Conservation (phyloP, 1,140 invertebrate genomes). For the Parasteatoda tepidariorum region DNA sequence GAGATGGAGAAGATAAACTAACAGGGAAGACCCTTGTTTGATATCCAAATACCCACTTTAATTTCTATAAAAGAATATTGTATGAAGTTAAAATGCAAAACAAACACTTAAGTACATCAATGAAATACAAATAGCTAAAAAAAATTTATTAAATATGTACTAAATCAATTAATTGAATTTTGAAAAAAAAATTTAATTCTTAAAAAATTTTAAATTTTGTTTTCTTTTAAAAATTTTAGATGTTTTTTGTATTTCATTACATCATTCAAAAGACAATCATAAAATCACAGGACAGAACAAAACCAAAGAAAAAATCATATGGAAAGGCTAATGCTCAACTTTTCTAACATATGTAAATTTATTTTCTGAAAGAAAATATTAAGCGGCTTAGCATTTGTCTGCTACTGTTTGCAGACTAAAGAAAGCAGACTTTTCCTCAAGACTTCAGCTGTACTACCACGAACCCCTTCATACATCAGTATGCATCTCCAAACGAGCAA, state of each 20-base stretch:
- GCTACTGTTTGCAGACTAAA: too few relatives aligned
- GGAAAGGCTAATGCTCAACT: too few relatives aligned
- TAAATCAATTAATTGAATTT: background rate
- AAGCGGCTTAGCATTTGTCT: too few relatives aligned
- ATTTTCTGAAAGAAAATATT: too few relatives aligned
- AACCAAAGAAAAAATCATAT: too few relatives aligned
- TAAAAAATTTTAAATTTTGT: background rate
- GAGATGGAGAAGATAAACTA: slow-evolving; percentile 29
- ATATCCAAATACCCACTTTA: slow-evolving; percentile 43
- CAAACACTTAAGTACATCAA: background rate
- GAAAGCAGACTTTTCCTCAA: too few relatives aligned
- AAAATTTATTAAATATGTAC: background rate
- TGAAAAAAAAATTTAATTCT: background rate
- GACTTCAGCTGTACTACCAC: too few relatives aligned
- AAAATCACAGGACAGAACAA: too few relatives aligned
- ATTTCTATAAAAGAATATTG: slow-evolving; percentile 13
- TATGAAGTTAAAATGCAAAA: background rate
- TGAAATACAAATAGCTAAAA: background rate
- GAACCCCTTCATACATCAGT: too few relatives aligned
- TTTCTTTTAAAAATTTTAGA: background rate
- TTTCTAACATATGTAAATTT: too few relatives aligned
- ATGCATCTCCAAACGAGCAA: too few relatives aligned
- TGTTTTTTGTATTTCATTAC: background rate
- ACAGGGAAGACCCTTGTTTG: background rate
- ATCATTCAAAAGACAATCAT: too few relatives aligned